These are phyloP conservation scores for Zoanthus solanderi DNA, from an alignment of 92 coral and sea anemone species.

Conservation along the genomic window DNA sequence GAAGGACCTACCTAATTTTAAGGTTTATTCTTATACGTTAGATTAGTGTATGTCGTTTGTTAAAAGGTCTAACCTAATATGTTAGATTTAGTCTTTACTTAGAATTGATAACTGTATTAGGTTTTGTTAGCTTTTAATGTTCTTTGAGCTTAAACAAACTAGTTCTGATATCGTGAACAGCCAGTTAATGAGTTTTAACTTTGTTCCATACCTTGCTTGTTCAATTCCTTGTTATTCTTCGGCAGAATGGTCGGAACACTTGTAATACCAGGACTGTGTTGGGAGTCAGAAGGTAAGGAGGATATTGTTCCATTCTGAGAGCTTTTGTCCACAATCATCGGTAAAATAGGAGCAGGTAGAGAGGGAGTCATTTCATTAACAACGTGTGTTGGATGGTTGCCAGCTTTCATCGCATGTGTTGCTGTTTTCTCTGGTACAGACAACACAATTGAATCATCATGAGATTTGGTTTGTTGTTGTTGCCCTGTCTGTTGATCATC, in stretches of 20 bases:
- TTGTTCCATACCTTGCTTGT: constrained; percentile 10
- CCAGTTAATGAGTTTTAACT: neutral
- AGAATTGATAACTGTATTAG: too few relatives aligned
- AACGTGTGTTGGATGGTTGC: neutral
- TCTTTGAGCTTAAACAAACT: too few relatives aligned
- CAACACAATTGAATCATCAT: constrained; percentile 20
- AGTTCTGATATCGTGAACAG: too few relatives aligned
- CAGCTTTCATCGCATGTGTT: neutral
- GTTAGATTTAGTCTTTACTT: too few relatives aligned
- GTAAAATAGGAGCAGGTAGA: constrained; percentile 23
- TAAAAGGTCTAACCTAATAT: too few relatives aligned
- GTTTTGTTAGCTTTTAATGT: too few relatives aligned
- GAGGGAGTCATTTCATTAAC: neutral
- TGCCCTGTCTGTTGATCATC: constrained; percentile 6
- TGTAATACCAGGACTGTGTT: constrained; percentile 13
- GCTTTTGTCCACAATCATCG: constrained; percentile 12
- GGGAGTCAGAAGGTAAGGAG: constrained; percentile 27
- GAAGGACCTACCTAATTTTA: too few relatives aligned
- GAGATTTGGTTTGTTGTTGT: neutral
- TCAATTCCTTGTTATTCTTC: constrained; percentile 9
- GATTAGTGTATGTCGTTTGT: too few relatives aligned
- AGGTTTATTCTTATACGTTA: too few relatives aligned
- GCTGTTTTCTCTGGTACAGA: constrained; percentile 20
- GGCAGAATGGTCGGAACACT: constrained; percentile 12
- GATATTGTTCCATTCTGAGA: constrained; percentile 20